Conservation (phyloP, 2,888 invertebrate species). For the Drosophila vallismaia region DNA sequence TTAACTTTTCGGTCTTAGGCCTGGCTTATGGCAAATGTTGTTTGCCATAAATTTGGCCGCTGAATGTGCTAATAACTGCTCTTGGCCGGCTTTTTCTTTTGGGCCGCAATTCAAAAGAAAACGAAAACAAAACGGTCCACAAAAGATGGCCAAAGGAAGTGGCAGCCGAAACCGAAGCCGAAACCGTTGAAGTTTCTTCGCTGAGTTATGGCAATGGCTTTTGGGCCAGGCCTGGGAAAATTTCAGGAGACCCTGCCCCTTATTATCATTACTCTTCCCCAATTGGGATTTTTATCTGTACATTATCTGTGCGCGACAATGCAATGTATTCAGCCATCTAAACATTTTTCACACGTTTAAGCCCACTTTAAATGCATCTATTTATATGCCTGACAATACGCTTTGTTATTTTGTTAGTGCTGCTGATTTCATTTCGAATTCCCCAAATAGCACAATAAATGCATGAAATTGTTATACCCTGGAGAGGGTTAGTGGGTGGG, state of each 20-base stretch:
- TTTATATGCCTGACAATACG: slow-evolving; percentile 45
- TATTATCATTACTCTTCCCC: neutral
- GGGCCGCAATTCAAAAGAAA: slow-evolving; percentile 3
- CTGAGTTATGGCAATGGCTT: slow-evolving; percentile 32
- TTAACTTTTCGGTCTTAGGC: slow-evolving; percentile 48
- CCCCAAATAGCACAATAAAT: slow-evolving; percentile 35
- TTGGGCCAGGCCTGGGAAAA: slow-evolving; percentile 29
- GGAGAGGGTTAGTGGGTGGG: neutral
- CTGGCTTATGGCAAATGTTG: slow-evolving; percentile 13
- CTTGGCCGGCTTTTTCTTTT: slow-evolving; percentile 2
- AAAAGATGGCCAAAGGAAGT: slow-evolving; percentile 16
- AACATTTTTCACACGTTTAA: slow-evolving; percentile 48
- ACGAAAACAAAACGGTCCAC: slow-evolving; percentile 14
- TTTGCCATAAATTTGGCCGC: slow-evolving; percentile 46
- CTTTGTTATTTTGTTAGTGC: slow-evolving; percentile 34
- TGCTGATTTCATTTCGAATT: slow-evolving; percentile 40
- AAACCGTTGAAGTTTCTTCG: slow-evolving; percentile 35
- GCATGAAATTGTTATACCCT: slow-evolving; percentile 22
- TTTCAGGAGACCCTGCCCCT: neutral
- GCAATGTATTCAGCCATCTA: slow-evolving; percentile 29
- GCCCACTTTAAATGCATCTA: slow-evolving; percentile 46
- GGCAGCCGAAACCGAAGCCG: neutral
- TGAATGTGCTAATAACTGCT: slow-evolving; percentile 48
- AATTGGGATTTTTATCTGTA: slow-evolving; percentile 27
- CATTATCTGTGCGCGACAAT: slow-evolving; percentile 35